These are phyloP conservation scores for Prunella himalayana DNA, from an alignment of 2,113 vertebrate species.

Conservation along the genomic window DNA sequence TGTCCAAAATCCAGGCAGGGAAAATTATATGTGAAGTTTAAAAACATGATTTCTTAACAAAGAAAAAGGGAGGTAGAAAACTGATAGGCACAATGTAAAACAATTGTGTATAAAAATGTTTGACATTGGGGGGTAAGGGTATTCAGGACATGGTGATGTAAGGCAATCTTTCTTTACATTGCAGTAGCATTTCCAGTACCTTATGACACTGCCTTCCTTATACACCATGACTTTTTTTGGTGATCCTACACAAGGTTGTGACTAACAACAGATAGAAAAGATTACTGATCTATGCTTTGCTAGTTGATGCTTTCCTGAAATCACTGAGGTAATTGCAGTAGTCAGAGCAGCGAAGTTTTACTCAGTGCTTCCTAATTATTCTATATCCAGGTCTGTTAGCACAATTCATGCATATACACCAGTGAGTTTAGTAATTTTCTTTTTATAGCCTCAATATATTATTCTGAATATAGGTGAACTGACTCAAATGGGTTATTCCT, in stretches of 20 bases:
- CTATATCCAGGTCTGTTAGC: background rate
- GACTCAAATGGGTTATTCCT: constrained; percentile 15
- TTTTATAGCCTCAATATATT: constrained; percentile 16
- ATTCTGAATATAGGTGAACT: constrained; percentile 12
- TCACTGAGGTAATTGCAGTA: background rate
- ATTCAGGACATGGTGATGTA: background rate
- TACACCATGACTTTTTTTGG: background rate
- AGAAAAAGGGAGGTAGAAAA: background rate
- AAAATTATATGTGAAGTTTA: background rate
- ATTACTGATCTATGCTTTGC: background rate
- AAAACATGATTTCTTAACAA: background rate
- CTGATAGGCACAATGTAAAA: background rate
- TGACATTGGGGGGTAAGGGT: background rate
- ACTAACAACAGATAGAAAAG: background rate
- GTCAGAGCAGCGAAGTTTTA: background rate
- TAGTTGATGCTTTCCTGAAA: background rate
- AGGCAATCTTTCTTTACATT: background rate
- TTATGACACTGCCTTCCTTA: background rate
- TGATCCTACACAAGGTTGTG: background rate
- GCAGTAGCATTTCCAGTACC: background rate
- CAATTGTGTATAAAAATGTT: background rate
- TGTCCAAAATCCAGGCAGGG: background rate
- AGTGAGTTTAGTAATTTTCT: constrained; percentile 28
- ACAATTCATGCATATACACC: background rate
- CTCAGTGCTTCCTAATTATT: background rate